Conservation (phyloP, 2,888 invertebrate species). For the Drosophila sordidapex region DNA sequence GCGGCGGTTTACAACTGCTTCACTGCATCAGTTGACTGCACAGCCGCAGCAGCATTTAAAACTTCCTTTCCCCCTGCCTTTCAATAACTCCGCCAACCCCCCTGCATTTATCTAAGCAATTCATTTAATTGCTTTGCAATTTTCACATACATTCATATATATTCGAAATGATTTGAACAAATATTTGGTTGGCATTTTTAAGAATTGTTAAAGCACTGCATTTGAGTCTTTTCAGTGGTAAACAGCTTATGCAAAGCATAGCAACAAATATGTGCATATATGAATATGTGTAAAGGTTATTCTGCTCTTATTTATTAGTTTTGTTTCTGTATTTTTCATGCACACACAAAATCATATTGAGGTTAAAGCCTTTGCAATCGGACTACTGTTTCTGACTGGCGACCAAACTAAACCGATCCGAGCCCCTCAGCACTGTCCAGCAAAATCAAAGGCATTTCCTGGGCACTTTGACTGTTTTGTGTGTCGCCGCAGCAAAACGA, state of each 20-base stretch:
- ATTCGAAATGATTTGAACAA: conserved; percentile 35
- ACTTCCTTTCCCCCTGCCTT: background rate
- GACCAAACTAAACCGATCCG: background rate
- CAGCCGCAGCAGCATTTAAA: conserved; percentile 64
- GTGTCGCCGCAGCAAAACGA: conserved; percentile 56
- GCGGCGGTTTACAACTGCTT: conserved; percentile 71
- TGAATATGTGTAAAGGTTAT: conserved; percentile 10
- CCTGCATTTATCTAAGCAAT: conserved; percentile 62
- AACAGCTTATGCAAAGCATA: background rate
- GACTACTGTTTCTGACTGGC: conserved; percentile 42
- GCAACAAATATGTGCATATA: background rate
- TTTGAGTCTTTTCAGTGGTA: conserved; percentile 36
- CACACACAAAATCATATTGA: conserved; percentile 9
- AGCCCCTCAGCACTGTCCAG: conserved; percentile 21
- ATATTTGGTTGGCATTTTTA: conserved; percentile 44
- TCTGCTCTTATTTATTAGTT: conserved; percentile 4
- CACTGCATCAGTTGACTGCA: conserved; percentile 74
- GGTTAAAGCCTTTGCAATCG: conserved; percentile 6
- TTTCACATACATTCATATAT: conserved; percentile 52
- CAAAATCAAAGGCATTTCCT: conserved; percentile 48
- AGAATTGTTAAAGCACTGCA: conserved; percentile 26
- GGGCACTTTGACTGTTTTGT: conserved; percentile 59
- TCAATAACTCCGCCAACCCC: background rate
- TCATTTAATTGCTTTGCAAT: conserved; percentile 78
- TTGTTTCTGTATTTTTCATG: conserved; percentile 14